Conservation (phyloP, 1,140 invertebrate species). For the Stegodyphus dumicola region DNA sequence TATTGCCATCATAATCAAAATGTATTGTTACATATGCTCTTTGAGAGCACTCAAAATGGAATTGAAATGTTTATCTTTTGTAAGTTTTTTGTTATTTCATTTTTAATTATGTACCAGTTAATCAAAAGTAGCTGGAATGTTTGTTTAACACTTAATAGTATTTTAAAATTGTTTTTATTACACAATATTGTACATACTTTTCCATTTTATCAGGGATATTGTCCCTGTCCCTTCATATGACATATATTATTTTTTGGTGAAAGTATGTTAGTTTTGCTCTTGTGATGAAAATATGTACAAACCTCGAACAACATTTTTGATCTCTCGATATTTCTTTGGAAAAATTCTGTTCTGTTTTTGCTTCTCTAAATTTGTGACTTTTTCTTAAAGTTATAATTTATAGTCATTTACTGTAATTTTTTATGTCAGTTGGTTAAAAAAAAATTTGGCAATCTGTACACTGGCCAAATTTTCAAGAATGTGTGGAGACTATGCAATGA, state of each 20-base stretch:
- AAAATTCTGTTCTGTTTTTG: too few relatives aligned
- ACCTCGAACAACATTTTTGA: too few relatives aligned
- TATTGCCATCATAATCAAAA: conserved; percentile 4
- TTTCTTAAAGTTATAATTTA: too few relatives aligned
- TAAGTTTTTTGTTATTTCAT: background rate
- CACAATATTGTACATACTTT: background rate
- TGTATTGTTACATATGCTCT: background rate
- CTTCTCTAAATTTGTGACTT: too few relatives aligned
- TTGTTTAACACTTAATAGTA: background rate
- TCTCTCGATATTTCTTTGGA: too few relatives aligned
- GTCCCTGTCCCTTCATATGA: background rate
- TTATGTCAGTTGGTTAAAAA: too few relatives aligned
- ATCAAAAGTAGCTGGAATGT: conserved; percentile 11
- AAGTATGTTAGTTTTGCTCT: too few relatives aligned
- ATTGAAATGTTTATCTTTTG: background rate
- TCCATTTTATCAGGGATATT: background rate
- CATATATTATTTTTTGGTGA: background rate
- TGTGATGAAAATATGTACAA: too few relatives aligned
- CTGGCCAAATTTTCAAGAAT: background rate
- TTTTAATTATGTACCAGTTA: background rate
- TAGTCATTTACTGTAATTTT: too few relatives aligned
- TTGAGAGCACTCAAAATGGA: background rate
- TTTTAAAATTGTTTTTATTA: background rate
- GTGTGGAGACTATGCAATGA: conserved; percentile 2
- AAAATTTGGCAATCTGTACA: too few relatives aligned